Conservation (phyloP, 2,797 vertebrate species). For the Echiichthys vipera region DNA sequence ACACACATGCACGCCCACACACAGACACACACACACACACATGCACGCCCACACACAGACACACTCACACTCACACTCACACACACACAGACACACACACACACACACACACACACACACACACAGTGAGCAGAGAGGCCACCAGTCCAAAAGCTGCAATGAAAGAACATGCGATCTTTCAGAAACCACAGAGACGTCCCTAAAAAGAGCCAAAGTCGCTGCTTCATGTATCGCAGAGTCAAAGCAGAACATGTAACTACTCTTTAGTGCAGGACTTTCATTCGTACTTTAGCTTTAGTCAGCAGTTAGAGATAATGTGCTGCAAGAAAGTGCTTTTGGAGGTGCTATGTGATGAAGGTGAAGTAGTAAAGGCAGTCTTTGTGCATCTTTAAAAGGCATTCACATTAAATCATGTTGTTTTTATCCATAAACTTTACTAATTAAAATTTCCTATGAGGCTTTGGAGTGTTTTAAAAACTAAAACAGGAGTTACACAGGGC, state of each 20-base stretch:
- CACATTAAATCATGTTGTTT: no score
- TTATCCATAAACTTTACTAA: no score
- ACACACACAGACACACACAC: background rate
- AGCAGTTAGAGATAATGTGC: background rate
- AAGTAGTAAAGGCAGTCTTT: no score
- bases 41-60: conserved; percentile 4
- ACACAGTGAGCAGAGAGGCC: background rate
- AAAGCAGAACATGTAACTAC: conserved; percentile 5
- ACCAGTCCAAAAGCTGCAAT: conserved; percentile 25
- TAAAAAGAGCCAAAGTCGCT: conserved; percentile 33
- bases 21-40: background rate
- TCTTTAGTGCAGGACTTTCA: background rate
- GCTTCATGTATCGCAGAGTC: conserved; percentile 22
- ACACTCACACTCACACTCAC: conserved; percentile 1
- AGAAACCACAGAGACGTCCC: conserved; percentile 21
- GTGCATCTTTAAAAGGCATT: no score
- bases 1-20: background rate
- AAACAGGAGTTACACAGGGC: no score
- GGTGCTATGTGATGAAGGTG: no score
- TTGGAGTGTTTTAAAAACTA: no score
- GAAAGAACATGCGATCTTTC: conserved; percentile 25
- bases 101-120: conserved; percentile 8
- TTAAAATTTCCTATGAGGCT: no score
- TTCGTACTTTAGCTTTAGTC: background rate
- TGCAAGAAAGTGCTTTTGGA: background rate